Percentiles rank a stretch among this genome's conserved stretches.
phyloP scores from a whole-genome alignment of 2,888 invertebrate genomes.

The Ophioninae sp. region DNA sequence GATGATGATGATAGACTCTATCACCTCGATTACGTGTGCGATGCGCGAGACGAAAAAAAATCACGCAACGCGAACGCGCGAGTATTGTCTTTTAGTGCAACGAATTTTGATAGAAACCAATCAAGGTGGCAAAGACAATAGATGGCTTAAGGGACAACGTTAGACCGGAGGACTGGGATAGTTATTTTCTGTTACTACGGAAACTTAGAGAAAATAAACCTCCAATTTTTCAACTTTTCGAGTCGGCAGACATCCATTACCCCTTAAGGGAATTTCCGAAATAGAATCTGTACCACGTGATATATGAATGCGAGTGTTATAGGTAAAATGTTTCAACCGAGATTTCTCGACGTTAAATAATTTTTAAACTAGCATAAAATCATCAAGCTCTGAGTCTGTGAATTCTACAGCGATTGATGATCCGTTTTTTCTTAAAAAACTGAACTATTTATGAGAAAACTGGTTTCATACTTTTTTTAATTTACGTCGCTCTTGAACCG shows the following conservation, averaged over 20 bases:
- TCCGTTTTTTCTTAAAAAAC: no score
- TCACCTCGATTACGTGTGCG: neutral
- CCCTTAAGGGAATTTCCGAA: neutral
- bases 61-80: neutral
- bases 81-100: neutral
- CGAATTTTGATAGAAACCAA: neutral
- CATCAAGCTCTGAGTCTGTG: no score
- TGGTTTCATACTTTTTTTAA: no score
- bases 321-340: no score
- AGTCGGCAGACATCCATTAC: neutral
- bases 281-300: no score
- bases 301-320: no score
- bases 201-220: neutral
- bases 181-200: neutral
- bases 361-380: no score
- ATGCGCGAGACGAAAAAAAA: neutral
- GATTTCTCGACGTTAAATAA: no score
- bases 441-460: no score
- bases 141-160: neutral
- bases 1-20: conserved; percentile 23
- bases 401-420: no score
- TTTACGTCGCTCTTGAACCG: no score
- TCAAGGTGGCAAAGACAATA: neutral
- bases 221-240: neutral
- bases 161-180: neutral